A percentile compares a stretch with the other conserved stretches of the same genome.
Conservation (phyloP, 2,797 vertebrate genomes). For the Mus minutoides region DNA sequence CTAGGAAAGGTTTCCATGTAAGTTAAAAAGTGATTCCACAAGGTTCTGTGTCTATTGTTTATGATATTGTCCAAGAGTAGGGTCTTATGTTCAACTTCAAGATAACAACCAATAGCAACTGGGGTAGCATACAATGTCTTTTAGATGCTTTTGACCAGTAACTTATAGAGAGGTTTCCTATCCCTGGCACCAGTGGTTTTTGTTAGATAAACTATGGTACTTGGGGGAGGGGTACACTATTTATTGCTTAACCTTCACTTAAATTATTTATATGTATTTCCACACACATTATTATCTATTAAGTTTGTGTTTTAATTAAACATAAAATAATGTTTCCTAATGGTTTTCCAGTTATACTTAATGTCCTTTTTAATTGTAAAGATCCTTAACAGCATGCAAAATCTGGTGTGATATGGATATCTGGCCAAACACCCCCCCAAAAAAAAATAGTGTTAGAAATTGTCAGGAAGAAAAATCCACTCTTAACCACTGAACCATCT, state of each 20-base stretch:
- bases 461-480: not conserved
- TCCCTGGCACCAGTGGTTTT: not conserved
- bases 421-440: not conserved
- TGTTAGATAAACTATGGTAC: not conserved
- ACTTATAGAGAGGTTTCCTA: not conserved
- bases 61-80: too few relatives aligned
- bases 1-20: not conserved
- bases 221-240: too few relatives aligned
- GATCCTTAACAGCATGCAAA: not conserved
- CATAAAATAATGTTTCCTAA: not conserved
- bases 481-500: not conserved
- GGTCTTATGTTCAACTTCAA: not conserved
- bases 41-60: not conserved
- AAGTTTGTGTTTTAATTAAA: not conserved
- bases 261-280: not conserved
- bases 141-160: not conserved
- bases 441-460: not conserved
- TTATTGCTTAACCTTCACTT: not conserved
- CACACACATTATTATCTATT: too few relatives aligned
- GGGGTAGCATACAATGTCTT: not conserved
- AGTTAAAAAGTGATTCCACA: not conserved
- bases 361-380: not conserved
- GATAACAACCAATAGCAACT: not conserved
- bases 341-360: not conserved
- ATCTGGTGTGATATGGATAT: not conserved